Conservation (phyloP, 1,140 invertebrate species). For the Planococcus citri region DNA sequence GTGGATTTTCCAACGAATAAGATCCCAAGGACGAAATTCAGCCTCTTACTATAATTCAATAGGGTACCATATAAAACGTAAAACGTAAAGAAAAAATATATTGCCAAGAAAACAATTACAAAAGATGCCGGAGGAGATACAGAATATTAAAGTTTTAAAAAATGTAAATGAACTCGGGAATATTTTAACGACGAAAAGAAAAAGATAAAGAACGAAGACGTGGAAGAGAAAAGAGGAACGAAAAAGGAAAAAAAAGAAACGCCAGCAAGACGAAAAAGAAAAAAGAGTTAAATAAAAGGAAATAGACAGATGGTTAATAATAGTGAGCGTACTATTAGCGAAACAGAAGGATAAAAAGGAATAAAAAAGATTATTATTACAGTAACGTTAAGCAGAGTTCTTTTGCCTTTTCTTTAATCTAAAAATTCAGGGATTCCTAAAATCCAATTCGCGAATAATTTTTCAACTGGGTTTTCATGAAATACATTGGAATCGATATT, state of each 20-base stretch:
- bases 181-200: conserved; percentile 4
- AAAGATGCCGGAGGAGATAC: conserved; percentile 18
- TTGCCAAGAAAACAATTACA: conserved; percentile 14
- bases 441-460: not conserved
- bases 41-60: too few species aligned
- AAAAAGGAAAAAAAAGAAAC: not conserved
- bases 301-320: conserved; percentile 19
- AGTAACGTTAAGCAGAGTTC: conserved; percentile 18
- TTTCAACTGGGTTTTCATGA: too few species aligned
- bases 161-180: conserved; percentile 16
- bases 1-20: too few species aligned
- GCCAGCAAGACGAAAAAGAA: conserved; percentile 6
- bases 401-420: conserved; percentile 10
- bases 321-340: conserved; percentile 15
- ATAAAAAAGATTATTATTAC: conserved; percentile 20
- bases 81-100: conserved; percentile 5
- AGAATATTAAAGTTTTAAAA: conserved; percentile 19
- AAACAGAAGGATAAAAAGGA: conserved; percentile 19
- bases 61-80: not conserved
- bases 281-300: conserved; percentile 18
- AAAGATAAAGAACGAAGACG: not conserved
- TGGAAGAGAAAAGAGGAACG: not conserved
- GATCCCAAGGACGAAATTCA: too few species aligned
- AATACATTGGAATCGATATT: too few species aligned
- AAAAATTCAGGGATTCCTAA: conserved; percentile 11